A percentile compares a stretch with the other conserved stretches of the same genome.
Conservation (phyloP, 2,797 vertebrate species). For the Mus caroli region DNA sequence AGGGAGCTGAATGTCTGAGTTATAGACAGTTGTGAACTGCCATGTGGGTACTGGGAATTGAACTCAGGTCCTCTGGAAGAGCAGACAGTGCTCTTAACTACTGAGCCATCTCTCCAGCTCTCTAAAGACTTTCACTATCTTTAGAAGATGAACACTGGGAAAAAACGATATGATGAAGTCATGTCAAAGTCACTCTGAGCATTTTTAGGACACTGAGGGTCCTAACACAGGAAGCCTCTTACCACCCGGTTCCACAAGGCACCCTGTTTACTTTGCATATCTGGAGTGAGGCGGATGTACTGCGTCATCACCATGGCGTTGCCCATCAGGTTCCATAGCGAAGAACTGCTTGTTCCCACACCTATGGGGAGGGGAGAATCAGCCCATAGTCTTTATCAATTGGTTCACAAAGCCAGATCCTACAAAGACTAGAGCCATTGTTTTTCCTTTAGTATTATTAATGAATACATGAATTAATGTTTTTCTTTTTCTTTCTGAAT, state of each 20-base stretch:
- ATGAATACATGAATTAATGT: neutral
- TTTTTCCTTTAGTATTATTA: neutral
- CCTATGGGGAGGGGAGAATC: conserved; percentile 86
- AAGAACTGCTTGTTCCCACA: conserved; percentile 93
- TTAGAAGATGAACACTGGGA: conserved; percentile 2
- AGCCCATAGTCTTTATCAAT: conserved; percentile 76
- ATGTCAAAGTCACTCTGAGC: conserved; percentile 4
- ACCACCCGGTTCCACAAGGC: conserved; percentile 97
- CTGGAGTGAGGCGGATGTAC: conserved; percentile 96
- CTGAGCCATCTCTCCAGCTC: neutral
- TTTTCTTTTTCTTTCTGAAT: neutral
- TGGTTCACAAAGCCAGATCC: neutral
- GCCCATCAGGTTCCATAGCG: conserved; percentile 97
- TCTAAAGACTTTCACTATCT: neutral
- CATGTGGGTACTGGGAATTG: neutral
- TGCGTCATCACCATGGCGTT: conserved; percentile 97
- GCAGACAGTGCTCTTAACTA: neutral
- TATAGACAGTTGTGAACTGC: neutral
- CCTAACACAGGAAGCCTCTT: conserved; percentile 85
- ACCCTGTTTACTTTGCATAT: conserved; percentile 97
- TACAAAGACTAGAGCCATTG: neutral
- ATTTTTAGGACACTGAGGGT: conserved; percentile 20
- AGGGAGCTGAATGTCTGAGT: neutral
- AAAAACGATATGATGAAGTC: conserved; percentile 5
- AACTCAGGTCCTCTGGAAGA: neutral